A percentile compares a stretch with the other conserved stretches of the same genome.
These are phyloP conservation scores for Hypanus sabinus DNA, from an alignment of 2,113 vertebrate genomes.

Conservation along the genomic window DNA sequence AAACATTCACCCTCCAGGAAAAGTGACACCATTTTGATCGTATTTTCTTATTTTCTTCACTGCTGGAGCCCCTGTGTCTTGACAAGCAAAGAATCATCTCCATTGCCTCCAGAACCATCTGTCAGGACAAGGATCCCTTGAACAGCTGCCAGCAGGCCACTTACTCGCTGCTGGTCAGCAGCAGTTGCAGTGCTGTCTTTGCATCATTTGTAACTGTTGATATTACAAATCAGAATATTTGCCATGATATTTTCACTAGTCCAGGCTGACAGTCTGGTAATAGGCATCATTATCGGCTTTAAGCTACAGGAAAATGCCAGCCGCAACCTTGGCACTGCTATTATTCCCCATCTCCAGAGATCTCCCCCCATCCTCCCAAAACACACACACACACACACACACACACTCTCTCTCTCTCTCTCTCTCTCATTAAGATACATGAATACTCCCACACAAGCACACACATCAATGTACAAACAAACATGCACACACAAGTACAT, in stretches of 20 bases:
- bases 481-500: too few species aligned
- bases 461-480: too few species aligned
- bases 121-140: slow-evolving; percentile 23
- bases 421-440: too few species aligned
- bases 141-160: slow-evolving; percentile 19
- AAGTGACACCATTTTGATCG: slow-evolving; percentile 1
- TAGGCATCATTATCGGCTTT: not conserved
- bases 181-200: not conserved
- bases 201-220: slow-evolving; percentile 27
- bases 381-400: too few species aligned
- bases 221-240: slow-evolving; percentile 25
- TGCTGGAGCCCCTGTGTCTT: slow-evolving; percentile 5
- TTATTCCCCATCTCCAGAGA: not conserved
- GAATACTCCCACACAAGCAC: too few species aligned
- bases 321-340: not conserved
- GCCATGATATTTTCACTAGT: not conserved
- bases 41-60: slow-evolving; percentile 34
- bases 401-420: too few species aligned
- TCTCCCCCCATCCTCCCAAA: too few species aligned
- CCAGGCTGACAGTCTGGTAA: not conserved
- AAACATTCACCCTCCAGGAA: not conserved
- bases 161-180: not conserved
- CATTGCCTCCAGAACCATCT: slow-evolving; percentile 26
- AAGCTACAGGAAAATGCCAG: not conserved
- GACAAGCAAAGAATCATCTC: slow-evolving; percentile 1